phyloP scores from a whole-genome alignment of 2,113 vertebrate genomes.

The Rousettus leschenaultii region DNA sequence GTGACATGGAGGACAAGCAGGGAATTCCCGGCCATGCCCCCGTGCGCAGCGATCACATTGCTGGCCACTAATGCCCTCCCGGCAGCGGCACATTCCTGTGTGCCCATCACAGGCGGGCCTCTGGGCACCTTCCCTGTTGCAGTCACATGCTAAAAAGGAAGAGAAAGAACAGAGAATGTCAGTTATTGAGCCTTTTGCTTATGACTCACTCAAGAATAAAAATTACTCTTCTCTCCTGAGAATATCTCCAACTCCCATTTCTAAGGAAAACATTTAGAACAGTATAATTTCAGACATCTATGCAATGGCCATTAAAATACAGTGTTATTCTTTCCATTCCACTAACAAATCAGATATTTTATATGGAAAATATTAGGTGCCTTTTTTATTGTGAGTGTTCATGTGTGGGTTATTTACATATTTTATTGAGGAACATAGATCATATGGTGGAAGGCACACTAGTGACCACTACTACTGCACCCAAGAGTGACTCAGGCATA shows the following conservation, averaged over 20 bases:
- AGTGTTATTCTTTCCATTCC: background rate
- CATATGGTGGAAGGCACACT: too few species aligned
- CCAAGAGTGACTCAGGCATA: background rate
- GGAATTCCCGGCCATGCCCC: constrained; percentile 82
- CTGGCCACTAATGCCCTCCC: constrained; percentile 78
- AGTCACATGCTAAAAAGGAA: constrained; percentile 84
- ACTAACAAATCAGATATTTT: background rate
- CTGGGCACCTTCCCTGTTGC: constrained; percentile 83
- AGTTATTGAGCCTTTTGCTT: background rate
- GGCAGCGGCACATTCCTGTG: constrained; percentile 86
- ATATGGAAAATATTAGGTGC: background rate
- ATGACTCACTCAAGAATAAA: background rate
- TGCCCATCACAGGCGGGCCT: constrained; percentile 84
- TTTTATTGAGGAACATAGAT: background rate
- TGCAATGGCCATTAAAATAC: background rate
- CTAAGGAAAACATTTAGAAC: background rate
- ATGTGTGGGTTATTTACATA: background rate
- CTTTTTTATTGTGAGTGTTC: background rate
- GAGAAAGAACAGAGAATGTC: constrained; percentile 18
- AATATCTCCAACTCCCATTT: background rate
- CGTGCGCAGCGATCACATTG: constrained; percentile 84
- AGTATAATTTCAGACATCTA: background rate
- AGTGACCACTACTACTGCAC: background rate
- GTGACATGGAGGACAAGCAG: constrained; percentile 86
- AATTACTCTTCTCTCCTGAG: background rate